phyloP scores from a whole-genome alignment of 2,797 vertebrate genomes.

The Mus spretus region DNA sequence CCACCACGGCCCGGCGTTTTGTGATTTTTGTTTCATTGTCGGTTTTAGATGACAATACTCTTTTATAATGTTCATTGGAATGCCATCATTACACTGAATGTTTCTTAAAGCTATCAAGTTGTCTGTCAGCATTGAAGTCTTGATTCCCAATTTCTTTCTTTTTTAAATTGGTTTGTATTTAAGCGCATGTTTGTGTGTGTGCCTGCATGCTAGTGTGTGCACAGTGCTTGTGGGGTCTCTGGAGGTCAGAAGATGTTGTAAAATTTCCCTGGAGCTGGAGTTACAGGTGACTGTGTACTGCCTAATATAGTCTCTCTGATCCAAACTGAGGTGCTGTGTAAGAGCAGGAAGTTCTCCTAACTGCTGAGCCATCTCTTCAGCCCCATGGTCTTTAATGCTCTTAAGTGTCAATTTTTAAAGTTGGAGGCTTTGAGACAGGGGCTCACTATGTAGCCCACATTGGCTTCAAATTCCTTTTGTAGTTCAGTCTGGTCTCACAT shows the following conservation, averaged over 20 bases:
- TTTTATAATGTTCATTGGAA: slow-evolving; percentile 6
- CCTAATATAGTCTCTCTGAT: neutral
- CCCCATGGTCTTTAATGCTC: neutral
- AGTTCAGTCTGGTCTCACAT: neutral
- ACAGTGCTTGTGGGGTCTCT: neutral
- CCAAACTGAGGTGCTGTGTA: neutral
- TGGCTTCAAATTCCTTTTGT: neutral
- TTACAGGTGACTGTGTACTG: neutral
- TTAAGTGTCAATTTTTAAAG: neutral
- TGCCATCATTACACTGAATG: neutral
- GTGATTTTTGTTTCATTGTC: neutral
- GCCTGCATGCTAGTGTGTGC: neutral
- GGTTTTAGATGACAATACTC: neutral
- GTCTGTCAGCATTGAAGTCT: neutral
- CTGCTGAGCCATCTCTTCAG: neutral
- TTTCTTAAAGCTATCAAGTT: slow-evolving; percentile 14
- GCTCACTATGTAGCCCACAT: neutral
- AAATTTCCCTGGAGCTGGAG: neutral
- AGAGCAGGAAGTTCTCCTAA: neutral
- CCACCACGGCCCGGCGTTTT: too few relatives aligned
- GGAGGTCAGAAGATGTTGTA: neutral
- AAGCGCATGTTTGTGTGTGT: neutral
- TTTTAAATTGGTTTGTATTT: neutral
- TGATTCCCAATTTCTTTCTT: neutral
- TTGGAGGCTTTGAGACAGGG: neutral